A percentile compares a stretch with the other conserved stretches of the same genome.
Evolutionary conservation across 2,113 vertebrate species (phyloP).

Genomic region (Cettia cetti): DNA sequence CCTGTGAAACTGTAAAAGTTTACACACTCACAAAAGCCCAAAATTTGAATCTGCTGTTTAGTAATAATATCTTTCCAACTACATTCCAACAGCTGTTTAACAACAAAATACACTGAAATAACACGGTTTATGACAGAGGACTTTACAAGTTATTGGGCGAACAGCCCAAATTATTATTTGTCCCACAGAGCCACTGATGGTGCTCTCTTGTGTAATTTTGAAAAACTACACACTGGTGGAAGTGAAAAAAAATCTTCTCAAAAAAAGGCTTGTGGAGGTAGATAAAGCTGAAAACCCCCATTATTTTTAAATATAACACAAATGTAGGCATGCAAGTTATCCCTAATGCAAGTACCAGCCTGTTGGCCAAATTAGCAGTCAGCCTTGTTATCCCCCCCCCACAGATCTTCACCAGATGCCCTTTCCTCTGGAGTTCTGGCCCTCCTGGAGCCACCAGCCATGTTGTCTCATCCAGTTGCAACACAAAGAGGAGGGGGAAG

Average conservation of each 20-base stretch:
- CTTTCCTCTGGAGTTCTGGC: not conserved
- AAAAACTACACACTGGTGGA: not conserved
- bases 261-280: not conserved
- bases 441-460: not conserved
- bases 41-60: not conserved
- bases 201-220: not conserved
- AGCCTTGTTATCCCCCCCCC: rapidly evolving
- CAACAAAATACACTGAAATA: not conserved
- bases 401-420: not conserved
- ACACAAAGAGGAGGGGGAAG: not conserved
- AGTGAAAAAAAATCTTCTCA: not conserved
- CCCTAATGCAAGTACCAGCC: not conserved
- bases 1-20: not conserved
- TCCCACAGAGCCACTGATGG: not conserved
- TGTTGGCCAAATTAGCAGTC: not conserved
- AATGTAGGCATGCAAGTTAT: not conserved
- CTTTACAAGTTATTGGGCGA: not conserved
- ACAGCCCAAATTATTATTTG: not conserved
- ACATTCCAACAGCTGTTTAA: not conserved
- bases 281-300: not conserved
- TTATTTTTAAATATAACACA: not conserved
- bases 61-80: not conserved
- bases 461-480: not conserved
- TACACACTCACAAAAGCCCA: not conserved
- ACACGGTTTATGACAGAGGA: not conserved